Percentiles rank a stretch among this genome's conserved stretches.
Conservation (phyloP, 2,113 vertebrate species). For the Melospiza melodia region DNA sequence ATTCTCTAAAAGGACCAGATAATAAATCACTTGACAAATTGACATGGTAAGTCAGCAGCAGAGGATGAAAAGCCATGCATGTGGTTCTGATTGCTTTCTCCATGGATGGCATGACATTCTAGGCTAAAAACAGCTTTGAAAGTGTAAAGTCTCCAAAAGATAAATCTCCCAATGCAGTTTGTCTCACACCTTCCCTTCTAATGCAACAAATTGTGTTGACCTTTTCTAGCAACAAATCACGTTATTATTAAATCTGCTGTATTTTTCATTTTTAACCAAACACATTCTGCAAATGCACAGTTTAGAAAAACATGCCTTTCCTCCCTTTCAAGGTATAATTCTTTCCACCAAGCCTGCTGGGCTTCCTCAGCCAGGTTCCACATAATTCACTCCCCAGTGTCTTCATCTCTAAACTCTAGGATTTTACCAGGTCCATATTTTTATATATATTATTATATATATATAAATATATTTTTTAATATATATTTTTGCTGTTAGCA, state of each 20-base stretch:
- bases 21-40: constrained; percentile 39
- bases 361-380: neutral
- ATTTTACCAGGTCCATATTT: neutral
- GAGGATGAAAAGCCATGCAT: neutral
- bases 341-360: neutral
- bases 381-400: neutral
- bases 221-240: neutral
- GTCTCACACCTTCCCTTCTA: neutral
- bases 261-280: neutral
- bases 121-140: neutral
- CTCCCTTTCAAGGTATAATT: neutral
- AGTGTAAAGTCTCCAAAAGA: neutral
- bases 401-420: neutral
- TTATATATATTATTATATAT: too few relatives aligned
- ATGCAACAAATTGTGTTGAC: neutral
- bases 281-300: neutral
- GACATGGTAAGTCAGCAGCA: neutral
- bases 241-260: neutral
- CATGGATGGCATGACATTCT: neutral
- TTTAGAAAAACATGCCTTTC: neutral
- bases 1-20: neutral
- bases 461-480: too few relatives aligned
- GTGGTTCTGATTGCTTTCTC: neutral
- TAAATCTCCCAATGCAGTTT: neutral
- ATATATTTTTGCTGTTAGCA: neutral